Evolutionary conservation across 2,797 vertebrate genomes (phyloP), one percentile per base, ranked within the genome.

Genomic region (Selene dorsalis): DNA sequence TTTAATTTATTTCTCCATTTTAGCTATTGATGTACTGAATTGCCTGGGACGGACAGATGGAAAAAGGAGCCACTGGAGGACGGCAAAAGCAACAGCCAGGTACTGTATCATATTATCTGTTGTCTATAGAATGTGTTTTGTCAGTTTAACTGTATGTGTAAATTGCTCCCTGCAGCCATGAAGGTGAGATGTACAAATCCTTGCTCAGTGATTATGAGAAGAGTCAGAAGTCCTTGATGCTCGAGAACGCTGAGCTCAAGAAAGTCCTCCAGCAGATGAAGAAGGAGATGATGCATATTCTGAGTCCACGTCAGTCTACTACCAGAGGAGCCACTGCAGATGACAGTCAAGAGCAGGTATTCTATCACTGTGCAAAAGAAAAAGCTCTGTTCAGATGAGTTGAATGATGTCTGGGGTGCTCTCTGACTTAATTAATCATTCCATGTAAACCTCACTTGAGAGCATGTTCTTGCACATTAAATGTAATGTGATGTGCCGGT

Each of bases 251-350:
- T 12, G 98, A 99, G 89, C 96, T 99, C 50, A 98, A 97, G 85
- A 99, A 98, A 85, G 95, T 99, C 69, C 95, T 99, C 78, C 97
- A 99, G 91, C 96, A 97, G 91, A 99, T 99, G 96, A 99, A 99
- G 84, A 97, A 95, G 88, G 98, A 99, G 79, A 99, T 99, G 94
- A 96, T 98, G 41, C 96, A 95, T 52, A 96, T 99, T 80, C 93
- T 99, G 63, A 96, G 96, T 88, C 95, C 96, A 32, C 89, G 93
- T 70, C 96, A 95, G 77, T 91, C 94, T 48, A 93, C 92, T 47
- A 85, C 89, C 68, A 95, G 94, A 81, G 96, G 95, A 83, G 95
- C 94, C 65, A 81, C 84, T 17, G 73, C 90, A 56, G 96, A 97
- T 55, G 96, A 97, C 70, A 93, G 92, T 67, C 87, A 93, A 9